Percentiles rank a stretch among this genome's conserved stretches.
Evolutionary conservation across 2,797 vertebrate species (phyloP).

Genomic region (Amblyopsis hoosieri): DNA sequence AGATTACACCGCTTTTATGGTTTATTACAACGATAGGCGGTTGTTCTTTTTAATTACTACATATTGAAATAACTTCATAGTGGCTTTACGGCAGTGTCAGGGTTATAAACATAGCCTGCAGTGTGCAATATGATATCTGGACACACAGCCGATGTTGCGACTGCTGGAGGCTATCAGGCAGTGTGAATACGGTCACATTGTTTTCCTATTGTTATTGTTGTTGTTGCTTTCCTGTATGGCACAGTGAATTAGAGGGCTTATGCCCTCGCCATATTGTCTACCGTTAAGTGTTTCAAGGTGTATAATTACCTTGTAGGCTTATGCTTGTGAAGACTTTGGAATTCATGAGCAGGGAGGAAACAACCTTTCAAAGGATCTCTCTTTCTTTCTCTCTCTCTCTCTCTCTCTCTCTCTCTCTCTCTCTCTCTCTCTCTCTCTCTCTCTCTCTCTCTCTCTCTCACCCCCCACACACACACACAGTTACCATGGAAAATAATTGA

Average conservation of each 20-base stretch:
- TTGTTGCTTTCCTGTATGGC: slow-evolving; percentile 59
- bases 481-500: slow-evolving; percentile 96
- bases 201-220: no score
- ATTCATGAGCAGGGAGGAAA: slow-evolving; percentile 87
- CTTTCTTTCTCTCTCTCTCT: background rate
- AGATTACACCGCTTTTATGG: slow-evolving; percentile 83
- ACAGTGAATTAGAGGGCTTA: slow-evolving; percentile 86
- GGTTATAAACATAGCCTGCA: no score
- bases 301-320: slow-evolving; percentile 89
- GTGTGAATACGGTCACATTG: slow-evolving; percentile 46
- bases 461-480: slow-evolving; percentile 43
- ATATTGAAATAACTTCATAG: background rate
- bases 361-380: slow-evolving; percentile 33
- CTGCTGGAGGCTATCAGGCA: no score
- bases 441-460: background rate
- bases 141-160: no score
- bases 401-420: background rate
- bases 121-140: no score
- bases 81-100: no score
- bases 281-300: slow-evolving; percentile 90
- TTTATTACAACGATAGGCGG: slow-evolving; percentile 55
- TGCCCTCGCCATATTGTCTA: slow-evolving; percentile 88
- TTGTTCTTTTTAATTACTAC: background rate
- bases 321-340: slow-evolving; percentile 85
- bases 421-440: background rate